A percentile compares a stretch with the other conserved stretches of the same genome.
These are phyloP conservation scores for Zaprionus tsacasi DNA, from an alignment of 1,140 invertebrate genomes.

Conservation along the genomic window DNA sequence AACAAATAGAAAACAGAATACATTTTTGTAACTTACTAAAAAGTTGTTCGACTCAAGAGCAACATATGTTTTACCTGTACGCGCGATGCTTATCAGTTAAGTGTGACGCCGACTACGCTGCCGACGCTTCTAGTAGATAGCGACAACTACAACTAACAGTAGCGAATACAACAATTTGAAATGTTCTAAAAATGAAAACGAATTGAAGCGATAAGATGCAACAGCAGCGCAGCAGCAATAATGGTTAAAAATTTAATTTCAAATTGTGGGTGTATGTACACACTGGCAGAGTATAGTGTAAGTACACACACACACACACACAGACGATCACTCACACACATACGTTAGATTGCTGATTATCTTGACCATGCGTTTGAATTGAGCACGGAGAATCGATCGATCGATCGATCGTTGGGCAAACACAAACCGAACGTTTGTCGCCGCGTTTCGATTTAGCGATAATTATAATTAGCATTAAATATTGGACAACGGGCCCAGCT, in stretches of 20 bases:
- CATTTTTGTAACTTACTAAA: slow-evolving; percentile 14
- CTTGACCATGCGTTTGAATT: slow-evolving; percentile 2
- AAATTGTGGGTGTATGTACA: slow-evolving; percentile 25
- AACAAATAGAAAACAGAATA: slow-evolving; percentile 2
- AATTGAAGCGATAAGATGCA: slow-evolving; percentile 37
- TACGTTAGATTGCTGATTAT: neutral
- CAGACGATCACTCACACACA: neutral
- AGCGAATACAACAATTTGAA: slow-evolving; percentile 28
- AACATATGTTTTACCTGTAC: slow-evolving; percentile 47
- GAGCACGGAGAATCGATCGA: slow-evolving; percentile 12
- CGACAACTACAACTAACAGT: slow-evolving; percentile 15
- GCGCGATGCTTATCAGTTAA: slow-evolving; percentile 50
- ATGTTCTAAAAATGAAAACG: slow-evolving; percentile 43
- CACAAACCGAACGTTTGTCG: neutral
- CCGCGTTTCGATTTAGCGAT: slow-evolving; percentile 21
- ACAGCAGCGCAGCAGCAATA: neutral
- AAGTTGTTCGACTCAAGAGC: slow-evolving; percentile 37
- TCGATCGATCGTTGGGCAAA: neutral
- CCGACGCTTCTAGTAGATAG: neutral
- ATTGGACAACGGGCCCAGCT: neutral
- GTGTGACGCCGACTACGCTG: slow-evolving; percentile 28
- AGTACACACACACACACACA: neutral
- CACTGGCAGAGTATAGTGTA: neutral
- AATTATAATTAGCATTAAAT: slow-evolving; percentile 31
- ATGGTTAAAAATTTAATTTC: slow-evolving; percentile 3